Base-by-base conservation (phyloP, 2,888 invertebrate genomes). In the Anarsia innoxiella region DNA sequence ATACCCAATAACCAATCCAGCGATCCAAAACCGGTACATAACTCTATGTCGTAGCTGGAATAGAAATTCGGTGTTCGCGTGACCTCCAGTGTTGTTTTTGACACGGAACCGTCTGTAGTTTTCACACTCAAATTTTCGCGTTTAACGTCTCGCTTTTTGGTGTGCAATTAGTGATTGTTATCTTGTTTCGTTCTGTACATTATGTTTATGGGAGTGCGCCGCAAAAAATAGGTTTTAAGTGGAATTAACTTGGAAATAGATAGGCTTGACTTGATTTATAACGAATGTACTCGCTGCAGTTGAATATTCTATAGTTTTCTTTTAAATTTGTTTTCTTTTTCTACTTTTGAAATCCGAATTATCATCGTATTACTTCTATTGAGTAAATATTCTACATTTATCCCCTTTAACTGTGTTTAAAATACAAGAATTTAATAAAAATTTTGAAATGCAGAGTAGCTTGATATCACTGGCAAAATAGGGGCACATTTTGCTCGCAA, bases 51-150 rank as follows among this genome's bases (percentile, higher is more conserved):
- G 35, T 35, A 42, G 59, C 48, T 54, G 58, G 60, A 51, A 59
- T 41, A 42, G n/a, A n/a, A 33, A 46, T 41, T 39, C 26, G 40
- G 23, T 42, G 31, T 42, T 76, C 65, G 77, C 77, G 80, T 77
- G 79, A 72, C 70, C 53, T 30, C 35, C 46, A 49, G 56, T 49
- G 62, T 59, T 58, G 58, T 57, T 51, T 71, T 74, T 72, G 75
- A 74, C 76, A 73, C 75, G 77, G 58, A 58, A 70, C 63, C 56
- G 65, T 65, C 64, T 60, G 70, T 70, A 69, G 70, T 73, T 76
- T 75, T 75, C 72, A 67, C 78, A 77, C 79, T 75, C 70, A 72
- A 75, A 79, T 73, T 71, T 75, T 74, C 68, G 66, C 70, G 66
- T 68, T 62, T 61, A 66, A 59, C 60, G 59, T 62, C 68, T 63